These are phyloP conservation scores for Montipora cactus DNA, from an alignment of 64 coral and sea anemone species.

Conservation along the genomic window DNA sequence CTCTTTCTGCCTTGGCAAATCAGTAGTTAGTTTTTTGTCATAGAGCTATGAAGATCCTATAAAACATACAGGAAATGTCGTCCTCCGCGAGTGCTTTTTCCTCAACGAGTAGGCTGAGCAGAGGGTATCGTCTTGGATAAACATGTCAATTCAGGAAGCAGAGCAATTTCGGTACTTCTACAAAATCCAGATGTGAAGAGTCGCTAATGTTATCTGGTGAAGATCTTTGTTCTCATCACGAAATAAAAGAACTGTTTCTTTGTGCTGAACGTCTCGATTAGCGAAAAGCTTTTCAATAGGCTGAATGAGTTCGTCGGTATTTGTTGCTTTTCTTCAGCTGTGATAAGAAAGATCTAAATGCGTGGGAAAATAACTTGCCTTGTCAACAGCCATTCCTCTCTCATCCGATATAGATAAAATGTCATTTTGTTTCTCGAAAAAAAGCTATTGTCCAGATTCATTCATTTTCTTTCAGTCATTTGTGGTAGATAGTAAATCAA, in stretches of 20 bases:
- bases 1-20: conserved; percentile 1
- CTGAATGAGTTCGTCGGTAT: conserved; percentile 30
- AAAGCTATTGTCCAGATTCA: background rate
- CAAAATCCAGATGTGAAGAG: conserved; percentile 57
- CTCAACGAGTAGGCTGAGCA: background rate
- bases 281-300: conserved; percentile 46
- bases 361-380: conserved; percentile 56
- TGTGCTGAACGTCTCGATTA: conserved; percentile 30
- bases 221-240: conserved; percentile 58
- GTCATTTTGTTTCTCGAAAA: background rate
- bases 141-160: conserved; percentile 43
- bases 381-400: conserved; percentile 43
- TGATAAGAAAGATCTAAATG: conserved; percentile 40
- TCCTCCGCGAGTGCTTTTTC: background rate
- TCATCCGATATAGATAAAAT: background rate
- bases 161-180: conserved; percentile 33
- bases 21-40: background rate
- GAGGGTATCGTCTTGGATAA: background rate
- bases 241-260: conserved; percentile 55
- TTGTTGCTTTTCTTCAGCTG: conserved; percentile 55
- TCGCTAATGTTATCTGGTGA: conserved; percentile 43
- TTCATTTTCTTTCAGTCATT: background rate
- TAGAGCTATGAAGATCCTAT: conserved; percentile 20
- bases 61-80: background rate
- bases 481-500: background rate